phyloP scores from a whole-genome alignment of 2,113 vertebrate species.

The Dissostichus mawsoni region DNA sequence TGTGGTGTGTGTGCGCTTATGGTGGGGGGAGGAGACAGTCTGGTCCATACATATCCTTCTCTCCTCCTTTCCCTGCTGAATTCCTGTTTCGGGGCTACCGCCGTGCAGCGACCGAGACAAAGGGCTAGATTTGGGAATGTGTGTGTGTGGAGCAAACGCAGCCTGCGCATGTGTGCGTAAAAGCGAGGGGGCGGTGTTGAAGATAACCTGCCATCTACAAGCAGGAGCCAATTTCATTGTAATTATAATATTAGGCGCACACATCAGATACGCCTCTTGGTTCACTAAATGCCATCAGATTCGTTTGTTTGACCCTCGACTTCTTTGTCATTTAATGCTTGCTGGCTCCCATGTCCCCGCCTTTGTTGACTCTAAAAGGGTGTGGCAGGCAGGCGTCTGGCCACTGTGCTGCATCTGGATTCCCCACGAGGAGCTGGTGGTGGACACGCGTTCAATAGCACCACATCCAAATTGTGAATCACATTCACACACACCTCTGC shows the following conservation, averaged over 20 bases:
- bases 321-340: background rate
- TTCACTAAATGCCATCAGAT: background rate
- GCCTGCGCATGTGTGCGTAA: slow-evolving; percentile 62
- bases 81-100: slow-evolving; percentile 70
- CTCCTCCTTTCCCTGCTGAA: slow-evolving; percentile 46
- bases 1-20: slow-evolving; percentile 57
- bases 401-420: slow-evolving; percentile 62
- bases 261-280: slow-evolving; percentile 4
- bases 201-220: slow-evolving; percentile 38
- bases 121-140: slow-evolving; percentile 60
- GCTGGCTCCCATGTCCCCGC: slow-evolving; percentile 8
- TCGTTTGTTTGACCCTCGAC: background rate
- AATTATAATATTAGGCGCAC: slow-evolving; percentile 23
- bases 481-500: slow-evolving; percentile 20
- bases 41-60: slow-evolving; percentile 62
- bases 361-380: slow-evolving; percentile 75
- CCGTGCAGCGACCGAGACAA: slow-evolving; percentile 74
- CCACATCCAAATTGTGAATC: background rate
- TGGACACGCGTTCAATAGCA: background rate
- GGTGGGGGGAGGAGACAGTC: slow-evolving; percentile 81
- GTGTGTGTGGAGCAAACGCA: slow-evolving; percentile 11
- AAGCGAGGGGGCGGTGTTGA: slow-evolving; percentile 33
- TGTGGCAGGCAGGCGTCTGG: slow-evolving; percentile 72
- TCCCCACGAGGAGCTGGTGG: slow-evolving; percentile 7
- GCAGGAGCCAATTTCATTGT: slow-evolving; percentile 21